phyloP scores from a whole-genome alignment of 2,888 invertebrate species.

The Phyllotreta striolata region DNA sequence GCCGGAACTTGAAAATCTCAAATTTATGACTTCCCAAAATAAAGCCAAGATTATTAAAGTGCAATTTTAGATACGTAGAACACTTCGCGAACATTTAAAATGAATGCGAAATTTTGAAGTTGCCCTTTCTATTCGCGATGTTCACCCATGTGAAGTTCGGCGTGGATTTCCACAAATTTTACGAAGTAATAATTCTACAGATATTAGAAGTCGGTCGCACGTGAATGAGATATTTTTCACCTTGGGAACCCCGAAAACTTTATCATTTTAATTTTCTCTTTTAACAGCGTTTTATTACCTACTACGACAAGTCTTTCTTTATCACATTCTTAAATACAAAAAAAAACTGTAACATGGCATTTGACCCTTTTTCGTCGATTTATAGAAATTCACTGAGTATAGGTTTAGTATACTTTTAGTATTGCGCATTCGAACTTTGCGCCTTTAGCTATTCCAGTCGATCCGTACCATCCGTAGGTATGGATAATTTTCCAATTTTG shows the following conservation, averaged over 20 bases:
- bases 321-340: too few relatives aligned
- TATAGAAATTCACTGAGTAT: too few relatives aligned
- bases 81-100: constrained; percentile 37
- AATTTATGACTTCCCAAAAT: constrained; percentile 41
- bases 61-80: constrained; percentile 40
- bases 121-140: constrained; percentile 25
- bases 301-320: too few relatives aligned
- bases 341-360: too few relatives aligned
- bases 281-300: too few relatives aligned
- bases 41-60: constrained; percentile 40
- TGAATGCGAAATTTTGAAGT: constrained; percentile 38
- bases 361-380: too few relatives aligned
- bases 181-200: constrained; percentile 25
- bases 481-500: too few relatives aligned
- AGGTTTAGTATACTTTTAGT: too few relatives aligned
- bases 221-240: constrained; percentile 2
- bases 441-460: too few relatives aligned
- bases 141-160: constrained; percentile 26
- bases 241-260: neutral
- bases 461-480: too few relatives aligned
- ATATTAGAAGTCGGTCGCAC: constrained; percentile 19
- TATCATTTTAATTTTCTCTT: too few relatives aligned
- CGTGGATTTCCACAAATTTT: constrained; percentile 19
- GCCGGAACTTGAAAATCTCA: constrained; percentile 35
- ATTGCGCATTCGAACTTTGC: too few relatives aligned